A percentile compares a stretch with the other conserved stretches of the same genome.
Conservation (phyloP, 2,888 invertebrate genomes). For the Xiphydria camelus region DNA sequence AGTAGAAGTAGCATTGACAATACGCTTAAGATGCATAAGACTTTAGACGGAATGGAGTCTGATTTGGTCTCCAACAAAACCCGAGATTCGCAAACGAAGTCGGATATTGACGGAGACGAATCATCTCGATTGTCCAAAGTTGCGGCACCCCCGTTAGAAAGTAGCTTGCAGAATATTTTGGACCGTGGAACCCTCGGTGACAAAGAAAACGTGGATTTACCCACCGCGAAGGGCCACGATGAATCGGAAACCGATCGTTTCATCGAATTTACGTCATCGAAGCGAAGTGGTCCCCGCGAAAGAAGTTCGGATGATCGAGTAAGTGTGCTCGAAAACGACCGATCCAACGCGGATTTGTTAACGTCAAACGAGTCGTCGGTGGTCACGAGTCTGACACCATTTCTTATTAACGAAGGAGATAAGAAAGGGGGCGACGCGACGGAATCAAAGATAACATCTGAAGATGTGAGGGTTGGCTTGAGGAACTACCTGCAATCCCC, state of each 20-base stretch:
- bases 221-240: neutral
- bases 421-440: neutral
- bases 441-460: too few species aligned
- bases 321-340: neutral
- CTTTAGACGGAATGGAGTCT: neutral
- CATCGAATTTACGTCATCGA: neutral
- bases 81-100: neutral
- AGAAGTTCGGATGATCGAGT: neutral
- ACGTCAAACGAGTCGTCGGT: neutral
- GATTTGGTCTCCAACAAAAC: neutral
- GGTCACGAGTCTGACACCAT: neutral
- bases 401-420: too few species aligned
- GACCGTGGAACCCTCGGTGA: constrained; percentile 29
- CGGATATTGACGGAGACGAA: neutral
- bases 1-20: constrained; percentile 32
- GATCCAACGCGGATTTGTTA: neutral
- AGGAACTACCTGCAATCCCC: constrained; percentile 45
- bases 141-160: constrained; percentile 31
- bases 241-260: neutral
- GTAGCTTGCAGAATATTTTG: constrained; percentile 37
- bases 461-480: constrained; percentile 39
- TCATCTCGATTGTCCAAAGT: neutral
- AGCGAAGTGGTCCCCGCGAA: neutral
- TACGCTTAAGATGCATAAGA: neutral
- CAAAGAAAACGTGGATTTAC: neutral